Base-by-base conservation (phyloP, 2,888 invertebrate genomes). In the Dynastes tityus region DNA sequence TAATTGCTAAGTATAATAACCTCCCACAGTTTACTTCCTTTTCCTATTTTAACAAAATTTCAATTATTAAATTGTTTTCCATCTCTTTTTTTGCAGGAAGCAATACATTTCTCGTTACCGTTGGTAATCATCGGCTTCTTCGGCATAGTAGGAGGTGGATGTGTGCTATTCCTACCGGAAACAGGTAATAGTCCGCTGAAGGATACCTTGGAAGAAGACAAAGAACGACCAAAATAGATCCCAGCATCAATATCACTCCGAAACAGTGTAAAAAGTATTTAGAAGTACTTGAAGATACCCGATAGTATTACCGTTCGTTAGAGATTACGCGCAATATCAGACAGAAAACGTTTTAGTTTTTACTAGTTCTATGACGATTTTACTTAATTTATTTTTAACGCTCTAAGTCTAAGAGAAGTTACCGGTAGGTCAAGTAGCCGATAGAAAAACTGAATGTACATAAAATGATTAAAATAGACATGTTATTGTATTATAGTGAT, bases 151-250 rank as follows among this genome's bases (percentile, higher is more conserved):
- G 95, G 95, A 2, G 95, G 95, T 2, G 88, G 92, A 51, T 91
- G 94, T 63, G 93, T 95, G 0, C 90, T 96, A 37, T 90, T 95
- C 78, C 89, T 96, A 71, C 96, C 96, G 0, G 96, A 96, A 89
- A 95, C 95, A 2, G 91, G 92, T n/a, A 90, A 90, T 76, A 88
- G 87, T 73, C 90, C 90, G 0, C 85, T 92, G 11, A 89, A 90
- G 5, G 87, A 85, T 51, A 87, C 87, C 0, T 75, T 88, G 3
- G 83, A 84, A 64, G 85, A 86, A 13, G 27, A 61, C 8, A 22
- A 55, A 8, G 22, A 61, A 22, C 22, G 27, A 27, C 61, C 29
- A 11, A 8, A 45, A 1, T 45, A 45, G 8, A 45, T 8, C 11
- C 45, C 8, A 45, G 0, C 8, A 45, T 8, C 11, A 8, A 45